phyloP scores from a whole-genome alignment of 2,797 vertebrate genomes.

The Mus caroli region DNA sequence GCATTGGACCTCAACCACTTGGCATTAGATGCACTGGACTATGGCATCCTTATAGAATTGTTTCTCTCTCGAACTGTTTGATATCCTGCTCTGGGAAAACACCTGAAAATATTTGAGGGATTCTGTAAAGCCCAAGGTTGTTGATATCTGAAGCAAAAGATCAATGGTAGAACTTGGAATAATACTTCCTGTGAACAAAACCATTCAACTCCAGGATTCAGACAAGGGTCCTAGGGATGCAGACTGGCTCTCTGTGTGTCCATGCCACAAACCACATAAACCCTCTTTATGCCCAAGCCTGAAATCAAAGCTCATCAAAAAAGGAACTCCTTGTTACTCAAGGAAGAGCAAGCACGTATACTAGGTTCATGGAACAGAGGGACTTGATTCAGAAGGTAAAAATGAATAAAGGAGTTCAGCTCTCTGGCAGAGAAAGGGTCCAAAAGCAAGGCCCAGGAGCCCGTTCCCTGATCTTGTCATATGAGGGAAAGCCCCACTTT shows the following conservation, averaged over 20 bases:
- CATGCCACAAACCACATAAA: accelerated
- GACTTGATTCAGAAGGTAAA: not conserved
- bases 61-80: not conserved
- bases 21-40: not conserved
- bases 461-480: not conserved
- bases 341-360: not conserved
- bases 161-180: not conserved
- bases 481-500: not conserved
- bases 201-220: not conserved
- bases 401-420: not conserved
- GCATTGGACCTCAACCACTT: no score
- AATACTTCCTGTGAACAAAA: not conserved
- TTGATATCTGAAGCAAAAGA: not conserved
- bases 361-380: not conserved
- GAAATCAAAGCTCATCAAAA: not conserved
- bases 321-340: not conserved
- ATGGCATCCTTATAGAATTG: not conserved
- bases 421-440: not conserved
- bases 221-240: not conserved
- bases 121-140: not conserved
- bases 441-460: not conserved
- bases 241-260: not conserved
- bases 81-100: not conserved
- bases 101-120: not conserved
- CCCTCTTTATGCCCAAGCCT: accelerated